phyloP scores from a whole-genome alignment of 2,888 invertebrate genomes.

The Meta bourneti region DNA sequence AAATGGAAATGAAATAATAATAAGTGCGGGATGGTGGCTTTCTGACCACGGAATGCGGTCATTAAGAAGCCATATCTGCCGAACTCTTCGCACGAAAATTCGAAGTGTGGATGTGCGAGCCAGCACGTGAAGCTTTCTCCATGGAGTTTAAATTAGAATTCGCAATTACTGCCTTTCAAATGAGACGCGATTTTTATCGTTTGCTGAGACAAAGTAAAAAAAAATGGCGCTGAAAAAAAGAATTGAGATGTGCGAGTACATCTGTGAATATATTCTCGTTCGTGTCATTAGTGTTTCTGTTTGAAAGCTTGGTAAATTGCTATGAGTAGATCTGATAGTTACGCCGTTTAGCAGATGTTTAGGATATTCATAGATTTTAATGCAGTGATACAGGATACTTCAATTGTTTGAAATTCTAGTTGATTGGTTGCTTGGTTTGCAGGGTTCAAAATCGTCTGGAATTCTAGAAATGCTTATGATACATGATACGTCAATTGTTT shows the following conservation, averaged over 20 bases:
- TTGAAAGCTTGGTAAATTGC: background rate
- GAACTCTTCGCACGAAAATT: background rate
- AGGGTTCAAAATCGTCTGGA: too few species aligned
- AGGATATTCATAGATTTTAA: too few species aligned
- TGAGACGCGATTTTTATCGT: constrained; percentile 19
- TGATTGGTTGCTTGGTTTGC: too few species aligned
- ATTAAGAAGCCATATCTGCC: constrained; percentile 26
- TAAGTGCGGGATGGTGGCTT: constrained; percentile 6
- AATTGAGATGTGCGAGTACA: constrained; percentile 7
- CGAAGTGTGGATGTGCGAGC: background rate
- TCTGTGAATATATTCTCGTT: background rate
- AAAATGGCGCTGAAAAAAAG: background rate
- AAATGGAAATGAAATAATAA: constrained; percentile 23
- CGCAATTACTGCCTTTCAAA: constrained; percentile 16
- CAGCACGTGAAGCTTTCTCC: constrained; percentile 9
- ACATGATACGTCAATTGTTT: too few species aligned
- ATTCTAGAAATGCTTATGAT: too few species aligned
- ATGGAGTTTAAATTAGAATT: constrained; percentile 13
- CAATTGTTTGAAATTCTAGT: too few species aligned
- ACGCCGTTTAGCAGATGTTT: too few species aligned
- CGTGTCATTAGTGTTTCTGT: background rate
- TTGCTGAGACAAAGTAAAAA: background rate
- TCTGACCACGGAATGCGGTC: constrained; percentile 28
- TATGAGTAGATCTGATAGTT: too few species aligned
- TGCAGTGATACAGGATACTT: too few species aligned